Evolutionary conservation across 2,113 vertebrate species (phyloP).

Genomic region (Alligator sinensis): DNA sequence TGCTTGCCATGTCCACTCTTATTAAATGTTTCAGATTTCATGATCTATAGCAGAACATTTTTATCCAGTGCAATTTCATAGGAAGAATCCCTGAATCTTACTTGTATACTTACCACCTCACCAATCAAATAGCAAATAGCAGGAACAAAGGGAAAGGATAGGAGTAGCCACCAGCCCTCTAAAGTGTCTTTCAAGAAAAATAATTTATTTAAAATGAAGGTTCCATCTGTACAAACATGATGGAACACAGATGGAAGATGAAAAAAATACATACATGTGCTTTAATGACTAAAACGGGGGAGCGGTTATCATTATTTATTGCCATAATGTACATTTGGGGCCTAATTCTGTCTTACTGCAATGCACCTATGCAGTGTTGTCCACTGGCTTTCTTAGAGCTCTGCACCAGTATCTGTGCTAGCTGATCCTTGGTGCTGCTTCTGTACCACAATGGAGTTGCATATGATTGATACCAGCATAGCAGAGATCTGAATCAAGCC

Average conservation of each 20-base stretch:
- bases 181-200: conserved; percentile 69
- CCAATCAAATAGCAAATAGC: conserved; percentile 51
- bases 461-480: neutral
- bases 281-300: conserved; percentile 52
- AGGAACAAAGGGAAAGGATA: conserved; percentile 51
- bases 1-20: conserved; percentile 30
- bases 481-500: neutral
- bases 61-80: conserved; percentile 54
- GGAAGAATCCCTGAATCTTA: conserved; percentile 36
- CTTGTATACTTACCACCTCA: conserved; percentile 51
- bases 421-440: neutral
- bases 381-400: neutral
- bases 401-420: neutral
- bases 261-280: conserved; percentile 35
- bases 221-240: conserved; percentile 65
- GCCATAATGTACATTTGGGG: conserved; percentile 56
- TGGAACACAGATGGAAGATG: conserved; percentile 65
- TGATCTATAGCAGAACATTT: conserved; percentile 51
- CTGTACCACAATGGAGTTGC: neutral
- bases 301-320: conserved; percentile 69
- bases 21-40: conserved; percentile 61
- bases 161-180: conserved; percentile 17
- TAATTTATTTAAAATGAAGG: conserved; percentile 59
- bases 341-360: neutral
- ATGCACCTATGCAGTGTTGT: neutral